phyloP scores from a whole-genome alignment of 2,113 vertebrate genomes.

The Mixornis gularis region DNA sequence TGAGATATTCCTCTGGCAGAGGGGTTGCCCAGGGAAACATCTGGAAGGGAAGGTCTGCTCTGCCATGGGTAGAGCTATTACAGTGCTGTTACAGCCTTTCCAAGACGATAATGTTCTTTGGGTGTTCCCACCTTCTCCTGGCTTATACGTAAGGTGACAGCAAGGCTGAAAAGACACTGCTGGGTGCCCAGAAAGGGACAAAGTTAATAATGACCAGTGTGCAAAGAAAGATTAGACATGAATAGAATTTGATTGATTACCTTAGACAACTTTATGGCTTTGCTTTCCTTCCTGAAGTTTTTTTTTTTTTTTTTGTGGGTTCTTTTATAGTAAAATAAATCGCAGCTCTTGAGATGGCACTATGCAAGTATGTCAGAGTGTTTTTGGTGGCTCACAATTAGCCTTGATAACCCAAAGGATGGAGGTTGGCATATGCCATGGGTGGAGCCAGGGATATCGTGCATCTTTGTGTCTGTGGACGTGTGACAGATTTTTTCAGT shows the following conservation, averaged over 20 bases:
- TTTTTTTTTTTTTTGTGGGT: not conserved
- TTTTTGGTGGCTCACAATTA: not conserved
- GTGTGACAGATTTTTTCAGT: conserved; percentile 36
- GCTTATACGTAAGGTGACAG: not conserved
- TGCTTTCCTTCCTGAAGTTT: conserved; percentile 18
- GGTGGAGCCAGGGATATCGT: not conserved
- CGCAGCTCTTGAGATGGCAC: not conserved
- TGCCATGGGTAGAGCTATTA: not conserved
- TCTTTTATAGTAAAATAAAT: conserved; percentile 12
- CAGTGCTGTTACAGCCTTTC: not conserved
- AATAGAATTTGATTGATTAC: not conserved
- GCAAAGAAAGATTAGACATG: not conserved
- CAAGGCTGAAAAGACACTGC: not conserved
- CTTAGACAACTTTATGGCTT: not conserved
- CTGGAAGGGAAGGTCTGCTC: not conserved
- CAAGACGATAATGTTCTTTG: not conserved
- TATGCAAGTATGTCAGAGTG: not conserved
- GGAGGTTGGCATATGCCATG: not conserved
- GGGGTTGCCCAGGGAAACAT: not conserved
- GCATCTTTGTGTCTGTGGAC: conserved; percentile 18
- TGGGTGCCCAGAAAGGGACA: not conserved
- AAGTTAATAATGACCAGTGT: not conserved
- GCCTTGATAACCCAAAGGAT: not conserved
- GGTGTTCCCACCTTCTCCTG: not conserved
- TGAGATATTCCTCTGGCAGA: not conserved